Evolutionary conservation across 2,888 invertebrate species (phyloP).

Genomic region (Eupithecia pulchellata): DNA sequence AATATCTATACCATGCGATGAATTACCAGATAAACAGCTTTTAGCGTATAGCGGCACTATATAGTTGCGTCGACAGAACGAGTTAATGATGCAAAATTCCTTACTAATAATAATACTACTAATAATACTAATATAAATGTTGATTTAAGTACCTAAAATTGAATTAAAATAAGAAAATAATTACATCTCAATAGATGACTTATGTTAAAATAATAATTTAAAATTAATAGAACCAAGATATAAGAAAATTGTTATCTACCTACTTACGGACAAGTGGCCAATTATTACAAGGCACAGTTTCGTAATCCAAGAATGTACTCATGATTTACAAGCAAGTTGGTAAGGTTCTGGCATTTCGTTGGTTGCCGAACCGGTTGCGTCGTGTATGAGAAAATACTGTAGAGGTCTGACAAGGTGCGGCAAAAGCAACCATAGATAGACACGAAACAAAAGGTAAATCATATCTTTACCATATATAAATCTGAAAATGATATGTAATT

Average conservation of each 20-base stretch:
- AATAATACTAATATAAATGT: no score
- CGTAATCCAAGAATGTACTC: slow-evolving; percentile 42
- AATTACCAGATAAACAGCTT: no score
- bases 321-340: slow-evolving; percentile 41
- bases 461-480: not conserved
- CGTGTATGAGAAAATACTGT: slow-evolving; percentile 25
- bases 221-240: slow-evolving; percentile 20
- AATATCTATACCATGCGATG: no score
- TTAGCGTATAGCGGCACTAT: no score
- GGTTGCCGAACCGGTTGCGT: slow-evolving; percentile 38
- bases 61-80: no score
- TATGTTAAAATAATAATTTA: not conserved
- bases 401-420: not conserved
- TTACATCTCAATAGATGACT: not conserved
- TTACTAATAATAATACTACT: no score
- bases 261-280: slow-evolving; percentile 35
- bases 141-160: no score
- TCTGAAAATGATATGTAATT: not conserved
- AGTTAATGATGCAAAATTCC: no score
- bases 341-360: slow-evolving; percentile 40
- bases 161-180: no score
- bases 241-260: slow-evolving; percentile 41
- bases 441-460: not conserved
- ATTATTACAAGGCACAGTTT: slow-evolving; percentile 42
- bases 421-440: not conserved